Percentiles rank a stretch among this genome's conserved stretches.
Conservation (phyloP, 2,888 invertebrate species). For the Acleris literana region DNA sequence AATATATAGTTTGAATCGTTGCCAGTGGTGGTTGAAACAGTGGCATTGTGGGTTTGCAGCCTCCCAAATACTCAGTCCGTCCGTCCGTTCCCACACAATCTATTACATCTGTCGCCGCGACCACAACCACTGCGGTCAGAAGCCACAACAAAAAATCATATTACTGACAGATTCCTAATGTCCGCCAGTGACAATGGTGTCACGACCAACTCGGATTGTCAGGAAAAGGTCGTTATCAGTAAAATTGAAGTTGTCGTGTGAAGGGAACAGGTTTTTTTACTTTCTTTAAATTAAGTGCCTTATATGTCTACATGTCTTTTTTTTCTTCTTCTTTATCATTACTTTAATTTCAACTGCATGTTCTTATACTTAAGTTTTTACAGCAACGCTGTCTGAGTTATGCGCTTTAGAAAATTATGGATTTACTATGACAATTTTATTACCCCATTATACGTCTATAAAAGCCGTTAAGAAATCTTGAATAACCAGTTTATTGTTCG, state of each 20-base stretch:
- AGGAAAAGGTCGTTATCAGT: background rate
- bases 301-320: too few relatives aligned
- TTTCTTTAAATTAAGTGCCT: too few relatives aligned
- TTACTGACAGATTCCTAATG: background rate
- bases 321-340: too few relatives aligned
- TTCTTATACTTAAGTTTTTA: too few relatives aligned
- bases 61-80: background rate
- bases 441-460: too few relatives aligned
- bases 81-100: slow-evolving; percentile 12
- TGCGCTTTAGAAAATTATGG: too few relatives aligned
- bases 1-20: too few relatives aligned
- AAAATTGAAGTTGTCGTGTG: background rate
- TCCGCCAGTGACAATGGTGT: background rate
- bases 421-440: too few relatives aligned
- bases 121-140: slow-evolving; percentile 1
- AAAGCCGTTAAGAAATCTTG: background rate
- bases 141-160: slow-evolving; percentile 4
- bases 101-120: slow-evolving; percentile 11
- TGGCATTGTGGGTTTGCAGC: too few relatives aligned
- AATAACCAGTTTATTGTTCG: background rate
- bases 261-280: background rate
- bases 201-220: background rate
- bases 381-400: too few relatives aligned
- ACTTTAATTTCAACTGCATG: too few relatives aligned
- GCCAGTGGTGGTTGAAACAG: too few relatives aligned